phyloP scores from a whole-genome alignment of 30 jellyfish, hydroid and myxozoan species.

The Aurelia sp. region DNA sequence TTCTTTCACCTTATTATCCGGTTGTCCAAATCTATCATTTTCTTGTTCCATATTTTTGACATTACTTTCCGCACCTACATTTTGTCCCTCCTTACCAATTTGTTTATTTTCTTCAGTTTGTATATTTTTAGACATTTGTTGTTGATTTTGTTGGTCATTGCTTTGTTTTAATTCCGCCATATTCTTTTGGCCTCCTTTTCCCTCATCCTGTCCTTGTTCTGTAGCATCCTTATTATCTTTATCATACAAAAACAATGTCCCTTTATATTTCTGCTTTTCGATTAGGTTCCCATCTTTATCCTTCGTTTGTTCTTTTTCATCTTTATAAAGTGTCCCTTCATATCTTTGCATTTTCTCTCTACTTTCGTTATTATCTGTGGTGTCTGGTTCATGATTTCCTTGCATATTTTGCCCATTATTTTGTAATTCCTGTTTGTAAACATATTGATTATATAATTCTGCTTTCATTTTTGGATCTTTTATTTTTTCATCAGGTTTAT shows the following conservation, averaged over 20 bases:
- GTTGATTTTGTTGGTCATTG: too few species aligned
- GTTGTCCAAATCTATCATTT: not conserved
- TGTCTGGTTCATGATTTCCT: slow-evolving; percentile 2
- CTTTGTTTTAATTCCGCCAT: too few species aligned
- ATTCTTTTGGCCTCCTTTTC: too few species aligned
- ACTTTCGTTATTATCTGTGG: not conserved
- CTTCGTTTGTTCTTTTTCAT: slow-evolving; percentile 23
- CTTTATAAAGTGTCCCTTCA: slow-evolving; percentile 66
- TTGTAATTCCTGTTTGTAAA: slow-evolving; percentile 44
- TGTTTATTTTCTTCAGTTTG: too few species aligned
- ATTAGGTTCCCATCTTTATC: slow-evolving; percentile 47
- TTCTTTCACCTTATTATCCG: not conserved
- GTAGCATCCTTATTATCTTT: slow-evolving; percentile 7
- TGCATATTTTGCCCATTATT: not conserved
- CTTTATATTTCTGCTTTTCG: slow-evolving; percentile 62
- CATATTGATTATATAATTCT: slow-evolving; percentile 61
- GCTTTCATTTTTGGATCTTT: slow-evolving; percentile 50
- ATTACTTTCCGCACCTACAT: not conserved
- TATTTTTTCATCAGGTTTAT: slow-evolving; percentile 4
- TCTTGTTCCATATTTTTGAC: not conserved
- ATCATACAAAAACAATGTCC: slow-evolving; percentile 49
- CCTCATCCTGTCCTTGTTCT: too few species aligned
- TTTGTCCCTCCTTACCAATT: too few species aligned
- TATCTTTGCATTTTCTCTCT: slow-evolving; percentile 32
- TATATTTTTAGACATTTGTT: too few species aligned